A percentile compares a stretch with the other conserved stretches of the same genome.
Evolutionary conservation across 2,113 vertebrate species (phyloP).

Genomic region (Ranitomeya variabilis): DNA sequence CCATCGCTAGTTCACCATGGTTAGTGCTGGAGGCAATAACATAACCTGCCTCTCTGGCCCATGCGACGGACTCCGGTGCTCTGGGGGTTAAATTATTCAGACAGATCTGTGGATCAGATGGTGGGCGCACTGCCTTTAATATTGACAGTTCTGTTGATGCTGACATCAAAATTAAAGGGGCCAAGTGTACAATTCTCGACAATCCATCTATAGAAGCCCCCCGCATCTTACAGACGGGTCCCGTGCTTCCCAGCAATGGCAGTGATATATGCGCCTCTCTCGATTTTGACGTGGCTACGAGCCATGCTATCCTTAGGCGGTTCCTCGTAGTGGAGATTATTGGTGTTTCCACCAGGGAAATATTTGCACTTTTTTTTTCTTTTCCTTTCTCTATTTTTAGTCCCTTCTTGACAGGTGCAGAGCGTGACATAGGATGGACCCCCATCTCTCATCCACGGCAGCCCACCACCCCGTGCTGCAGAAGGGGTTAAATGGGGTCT

Average conservation of each 20-base stretch:
- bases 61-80: constrained; percentile 69
- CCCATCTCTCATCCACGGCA: neutral
- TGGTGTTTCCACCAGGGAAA: constrained; percentile 64
- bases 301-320: constrained; percentile 63
- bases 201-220: constrained; percentile 12
- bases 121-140: constrained; percentile 65
- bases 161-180: constrained; percentile 37
- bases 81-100: constrained; percentile 70
- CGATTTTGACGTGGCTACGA: constrained; percentile 24
- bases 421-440: constrained; percentile 51
- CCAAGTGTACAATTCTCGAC: neutral
- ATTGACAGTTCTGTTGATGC: constrained; percentile 65
- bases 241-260: constrained; percentile 51
- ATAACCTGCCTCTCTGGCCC: constrained; percentile 72
- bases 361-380: constrained; percentile 58
- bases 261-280: constrained; percentile 37
- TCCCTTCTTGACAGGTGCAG: constrained; percentile 55
- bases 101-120: constrained; percentile 67
- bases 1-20: constrained; percentile 69
- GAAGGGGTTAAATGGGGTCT: constrained; percentile 36
- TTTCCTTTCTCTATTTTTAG: constrained; percentile 60
- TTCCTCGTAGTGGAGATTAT: constrained; percentile 63
- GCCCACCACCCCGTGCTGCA: neutral
- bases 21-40: constrained; percentile 74
- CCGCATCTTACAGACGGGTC: neutral